These are phyloP conservation scores for Callipepla californica DNA, from an alignment of 2,113 vertebrate species.

Conservation along the genomic window DNA sequence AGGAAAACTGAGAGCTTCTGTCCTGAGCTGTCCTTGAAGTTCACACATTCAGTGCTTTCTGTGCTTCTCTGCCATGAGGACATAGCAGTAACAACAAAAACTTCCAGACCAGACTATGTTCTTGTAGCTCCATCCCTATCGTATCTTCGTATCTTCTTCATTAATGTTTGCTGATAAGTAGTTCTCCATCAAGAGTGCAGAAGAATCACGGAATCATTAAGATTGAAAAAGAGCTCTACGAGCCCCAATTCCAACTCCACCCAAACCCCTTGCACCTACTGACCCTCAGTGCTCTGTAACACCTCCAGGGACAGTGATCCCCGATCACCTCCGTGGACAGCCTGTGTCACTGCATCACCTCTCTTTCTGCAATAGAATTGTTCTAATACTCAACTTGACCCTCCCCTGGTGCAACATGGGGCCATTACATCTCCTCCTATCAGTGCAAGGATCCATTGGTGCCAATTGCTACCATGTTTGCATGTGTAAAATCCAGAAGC, in stretches of 20 bases:
- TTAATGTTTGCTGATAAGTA: background rate
- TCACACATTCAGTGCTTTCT: background rate
- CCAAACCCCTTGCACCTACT: no score
- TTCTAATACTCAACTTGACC: no score
- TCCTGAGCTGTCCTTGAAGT: background rate
- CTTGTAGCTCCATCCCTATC: background rate
- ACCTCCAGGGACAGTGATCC: no score
- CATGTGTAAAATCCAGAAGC: fast-evolving
- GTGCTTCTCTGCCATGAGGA: background rate
- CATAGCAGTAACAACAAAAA: background rate
- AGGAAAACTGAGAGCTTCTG: background rate
- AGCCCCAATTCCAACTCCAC: no score
- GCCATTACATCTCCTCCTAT: background rate
- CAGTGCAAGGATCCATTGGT: no score
- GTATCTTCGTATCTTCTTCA: background rate
- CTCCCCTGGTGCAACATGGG: no score
- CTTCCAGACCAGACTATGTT: background rate
- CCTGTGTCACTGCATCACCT: no score
- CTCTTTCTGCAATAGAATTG: no score
- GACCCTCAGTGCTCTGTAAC: no score
- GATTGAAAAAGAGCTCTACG: no score
- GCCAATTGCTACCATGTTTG: background rate
- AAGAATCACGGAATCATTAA: background rate
- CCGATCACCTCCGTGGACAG: no score
- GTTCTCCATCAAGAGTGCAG: background rate